These are phyloP conservation scores for Ooceraea biroi DNA, from an alignment of 1,140 invertebrate genomes.

Conservation along the genomic window DNA sequence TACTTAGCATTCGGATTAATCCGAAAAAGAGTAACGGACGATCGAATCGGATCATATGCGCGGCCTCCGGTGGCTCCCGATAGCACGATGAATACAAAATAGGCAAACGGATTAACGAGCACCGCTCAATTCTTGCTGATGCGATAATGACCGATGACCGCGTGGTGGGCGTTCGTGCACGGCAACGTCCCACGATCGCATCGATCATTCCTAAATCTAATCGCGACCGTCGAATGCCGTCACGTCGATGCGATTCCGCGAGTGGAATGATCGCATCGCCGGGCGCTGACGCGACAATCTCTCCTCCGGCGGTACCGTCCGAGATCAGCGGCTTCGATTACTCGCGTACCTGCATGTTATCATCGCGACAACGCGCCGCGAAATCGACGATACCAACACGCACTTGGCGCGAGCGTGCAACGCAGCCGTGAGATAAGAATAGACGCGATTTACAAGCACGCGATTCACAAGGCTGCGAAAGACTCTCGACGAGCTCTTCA, in stretches of 20 bases:
- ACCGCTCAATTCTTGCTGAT: constrained; percentile 18
- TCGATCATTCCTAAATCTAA: constrained; percentile 51
- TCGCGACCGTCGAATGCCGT: constrained; percentile 1
- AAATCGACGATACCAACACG: neutral
- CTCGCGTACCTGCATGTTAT: too few species aligned
- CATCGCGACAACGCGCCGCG: too few species aligned
- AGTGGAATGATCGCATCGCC: neutral
- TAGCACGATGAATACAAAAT: neutral
- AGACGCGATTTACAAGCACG: neutral
- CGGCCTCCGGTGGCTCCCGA: neutral
- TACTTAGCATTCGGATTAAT: neutral
- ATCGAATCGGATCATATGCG: neutral
- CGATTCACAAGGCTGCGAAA: constrained; percentile 16
- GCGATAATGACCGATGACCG: constrained; percentile 26
- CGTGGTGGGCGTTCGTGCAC: neutral
- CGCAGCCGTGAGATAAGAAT: constrained; percentile 16
- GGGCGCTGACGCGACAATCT: neutral
- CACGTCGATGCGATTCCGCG: constrained; percentile 10
- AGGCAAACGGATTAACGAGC: constrained; percentile 21
- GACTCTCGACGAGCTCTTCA: constrained; percentile 1
- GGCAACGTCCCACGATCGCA: neutral
- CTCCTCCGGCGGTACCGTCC: neutral
- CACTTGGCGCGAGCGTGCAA: neutral
- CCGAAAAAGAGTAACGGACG: neutral
- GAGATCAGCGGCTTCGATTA: neutral